phyloP scores from a whole-genome alignment of 1,140 invertebrate species.

The Drosophila sulfurigaster region DNA sequence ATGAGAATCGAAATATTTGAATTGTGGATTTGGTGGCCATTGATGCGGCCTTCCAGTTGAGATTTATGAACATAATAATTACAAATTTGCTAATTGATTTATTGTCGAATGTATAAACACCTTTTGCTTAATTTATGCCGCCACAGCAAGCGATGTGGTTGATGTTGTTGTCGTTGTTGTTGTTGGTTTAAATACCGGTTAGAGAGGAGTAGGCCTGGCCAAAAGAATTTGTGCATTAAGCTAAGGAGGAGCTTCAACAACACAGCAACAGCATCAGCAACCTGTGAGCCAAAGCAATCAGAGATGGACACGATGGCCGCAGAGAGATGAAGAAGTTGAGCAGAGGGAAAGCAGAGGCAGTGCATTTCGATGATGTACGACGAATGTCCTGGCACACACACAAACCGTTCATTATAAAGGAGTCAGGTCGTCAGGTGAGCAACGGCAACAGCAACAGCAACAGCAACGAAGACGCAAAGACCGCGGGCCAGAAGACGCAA shows the following conservation, averaged over 20 bases:
- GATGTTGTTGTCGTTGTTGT: slow-evolving; percentile 29
- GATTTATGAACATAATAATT: slow-evolving; percentile 84
- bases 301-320: slow-evolving; percentile 34
- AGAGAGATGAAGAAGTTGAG: slow-evolving; percentile 17
- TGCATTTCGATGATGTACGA: slow-evolving; percentile 78
- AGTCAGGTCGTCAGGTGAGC: slow-evolving; percentile 76
- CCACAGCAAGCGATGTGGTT: slow-evolving; percentile 38
- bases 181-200: slow-evolving; percentile 70
- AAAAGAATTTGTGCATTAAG: slow-evolving; percentile 70
- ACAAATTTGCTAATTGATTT: slow-evolving; percentile 84
- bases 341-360: slow-evolving; percentile 9
- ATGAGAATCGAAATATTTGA: slow-evolving; percentile 45
- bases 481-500: slow-evolving; percentile 73
- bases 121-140: slow-evolving; percentile 79
- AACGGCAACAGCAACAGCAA: slow-evolving; percentile 19
- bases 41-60: slow-evolving; percentile 52
- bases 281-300: slow-evolving; percentile 79
- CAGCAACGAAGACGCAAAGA: slow-evolving; percentile 25
- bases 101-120: slow-evolving; percentile 82
- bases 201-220: slow-evolving; percentile 45
- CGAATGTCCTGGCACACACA: slow-evolving; percentile 74
- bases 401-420: slow-evolving; percentile 82
- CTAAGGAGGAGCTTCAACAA: slow-evolving; percentile 43
- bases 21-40: slow-evolving; percentile 42
- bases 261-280: slow-evolving; percentile 20